Evolutionary conservation across 23 tunicate genomes (phyloP), one percentile per base, ranked within the genome.

Genomic region (Diplosoma virens): DNA sequence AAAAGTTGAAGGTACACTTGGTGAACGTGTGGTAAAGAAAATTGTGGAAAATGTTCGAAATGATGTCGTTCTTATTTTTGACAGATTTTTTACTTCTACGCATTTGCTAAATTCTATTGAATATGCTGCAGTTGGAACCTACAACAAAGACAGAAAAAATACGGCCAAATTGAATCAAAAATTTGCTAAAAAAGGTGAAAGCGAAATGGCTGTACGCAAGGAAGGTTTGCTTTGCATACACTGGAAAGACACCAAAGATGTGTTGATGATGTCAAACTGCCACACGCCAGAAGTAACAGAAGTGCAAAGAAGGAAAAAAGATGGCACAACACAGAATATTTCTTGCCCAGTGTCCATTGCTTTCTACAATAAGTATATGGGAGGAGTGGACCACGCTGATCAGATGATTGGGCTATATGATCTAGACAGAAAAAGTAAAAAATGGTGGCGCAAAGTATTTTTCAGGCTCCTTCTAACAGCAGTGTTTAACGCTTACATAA

Each of bases 211-310:
- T 34, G 30, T 88, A 33, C 59, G 95, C 50, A 24, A 71, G 26
- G 88, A 88, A 35, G 82, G 70, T 20, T 37, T 82, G 88, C 82
- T 14, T 33, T 88, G 21, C 86, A 87, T 56, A 87, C 81, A 47
- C 63, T 86, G 47, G n/a, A n/a, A n/a, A n/a, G n/a, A n/a, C n/a
- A n/a, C n/a, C n/a, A n/a, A n/a, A n/a, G n/a, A n/a, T n/a, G 81
- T 80, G 82, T 86, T 80, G 25, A 17, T 21, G 65, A 45, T 11
- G 11, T 45, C 52, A 11, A 45, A 9, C 52, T 45, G 52, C 16
- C 52, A 45, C 16, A 16, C 11, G 52, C 52, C 52, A 45, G 52
- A 45, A 45, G 52, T 9, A 45, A 45, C 52, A 16, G 52, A 9
- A 16, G 16, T 45, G 14, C 11, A 11, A 9, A 45, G 52, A 45